A percentile compares a stretch with the other conserved stretches of the same genome.
Conservation (phyloP, 2,888 invertebrate genomes). For the Drosophila nr. perissopoda region DNA sequence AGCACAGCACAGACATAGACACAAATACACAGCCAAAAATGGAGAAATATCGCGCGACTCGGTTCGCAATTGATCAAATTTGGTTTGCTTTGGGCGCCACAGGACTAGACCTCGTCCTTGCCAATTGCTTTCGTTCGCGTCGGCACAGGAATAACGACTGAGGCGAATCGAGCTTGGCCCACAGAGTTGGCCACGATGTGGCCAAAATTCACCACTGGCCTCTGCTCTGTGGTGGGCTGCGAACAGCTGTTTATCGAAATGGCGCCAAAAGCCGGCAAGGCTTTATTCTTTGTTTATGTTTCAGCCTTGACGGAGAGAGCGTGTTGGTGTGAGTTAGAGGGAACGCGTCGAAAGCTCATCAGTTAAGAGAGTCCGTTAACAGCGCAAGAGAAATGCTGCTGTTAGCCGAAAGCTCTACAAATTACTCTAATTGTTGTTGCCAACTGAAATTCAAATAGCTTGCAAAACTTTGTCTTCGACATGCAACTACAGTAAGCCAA, state of each 20-base stretch:
- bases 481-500: background rate
- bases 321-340: background rate
- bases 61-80: constrained; percentile 33
- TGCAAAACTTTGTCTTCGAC: background rate
- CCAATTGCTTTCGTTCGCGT: constrained; percentile 65
- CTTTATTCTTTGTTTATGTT: constrained; percentile 53
- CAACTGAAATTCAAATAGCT: constrained; percentile 30
- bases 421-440: constrained; percentile 12
- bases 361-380: constrained; percentile 49
- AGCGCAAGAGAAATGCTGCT: constrained; percentile 54
- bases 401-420: constrained; percentile 57
- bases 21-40: constrained; percentile 35
- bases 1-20: constrained; percentile 15
- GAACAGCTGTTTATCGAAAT: constrained; percentile 37
- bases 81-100: constrained; percentile 13
- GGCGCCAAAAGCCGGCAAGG: constrained; percentile 61
- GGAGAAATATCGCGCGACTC: constrained; percentile 15
- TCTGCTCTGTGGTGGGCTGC: constrained; percentile 50
- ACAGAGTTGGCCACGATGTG: constrained; percentile 22
- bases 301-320: background rate
- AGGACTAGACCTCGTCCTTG: constrained; percentile 37
- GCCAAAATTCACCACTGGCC: constrained; percentile 56
- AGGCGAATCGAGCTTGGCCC: constrained; percentile 49
- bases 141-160: constrained; percentile 76
- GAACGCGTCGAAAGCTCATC: constrained; percentile 42